A percentile compares a stretch with the other conserved stretches of the same genome.
Conservation (phyloP, 2,888 invertebrate species). For the Nomada flava region DNA sequence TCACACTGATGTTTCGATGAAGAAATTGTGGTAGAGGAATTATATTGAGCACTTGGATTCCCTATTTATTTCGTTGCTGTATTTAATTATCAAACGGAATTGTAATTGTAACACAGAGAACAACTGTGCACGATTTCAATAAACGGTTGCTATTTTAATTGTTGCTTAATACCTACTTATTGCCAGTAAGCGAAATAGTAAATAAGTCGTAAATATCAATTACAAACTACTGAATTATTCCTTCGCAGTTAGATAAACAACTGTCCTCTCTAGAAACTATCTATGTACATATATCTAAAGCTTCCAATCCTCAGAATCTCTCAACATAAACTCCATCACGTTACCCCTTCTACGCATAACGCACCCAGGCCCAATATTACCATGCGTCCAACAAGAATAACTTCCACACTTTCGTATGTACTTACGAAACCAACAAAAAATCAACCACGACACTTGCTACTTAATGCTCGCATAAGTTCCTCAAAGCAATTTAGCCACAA, state of each 20-base stretch:
- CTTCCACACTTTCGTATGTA: not conserved
- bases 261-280: too few relatives aligned
- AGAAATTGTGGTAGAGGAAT: too few relatives aligned
- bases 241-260: not conserved
- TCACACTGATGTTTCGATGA: too few relatives aligned
- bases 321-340: not conserved
- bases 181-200: not conserved
- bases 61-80: too few relatives aligned
- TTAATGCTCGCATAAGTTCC: constrained; percentile 4
- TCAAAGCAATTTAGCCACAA: not conserved
- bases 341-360: not conserved
- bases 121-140: too few relatives aligned
- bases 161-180: not conserved
- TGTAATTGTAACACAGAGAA: too few relatives aligned
- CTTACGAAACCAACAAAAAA: not conserved
- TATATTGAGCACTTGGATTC: too few relatives aligned
- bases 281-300: not conserved
- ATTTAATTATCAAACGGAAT: too few relatives aligned
- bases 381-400: not conserved
- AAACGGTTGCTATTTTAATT: too few relatives aligned
- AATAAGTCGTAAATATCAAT: not conserved
- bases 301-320: not conserved
- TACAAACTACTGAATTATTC: not conserved
- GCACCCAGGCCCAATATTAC: not conserved
- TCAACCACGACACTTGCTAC: not conserved